Base-by-base conservation (phyloP, 1,140 invertebrate genomes). In the Panagrolaimus sp. region DNA sequence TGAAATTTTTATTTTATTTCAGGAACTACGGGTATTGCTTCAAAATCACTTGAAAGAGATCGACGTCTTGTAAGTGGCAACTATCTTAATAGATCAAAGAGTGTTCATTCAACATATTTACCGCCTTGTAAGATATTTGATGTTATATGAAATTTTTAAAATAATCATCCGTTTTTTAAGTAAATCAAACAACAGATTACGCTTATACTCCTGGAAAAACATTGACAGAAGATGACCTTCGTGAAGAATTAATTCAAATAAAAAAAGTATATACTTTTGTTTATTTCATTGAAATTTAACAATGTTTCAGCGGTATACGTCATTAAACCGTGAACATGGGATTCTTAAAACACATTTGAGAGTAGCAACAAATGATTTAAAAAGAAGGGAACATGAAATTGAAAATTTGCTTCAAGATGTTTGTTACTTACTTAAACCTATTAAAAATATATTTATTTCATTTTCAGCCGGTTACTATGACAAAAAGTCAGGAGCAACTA, bases 401-500 rank as follows among this genome's bases (percentile, higher is more conserved):
- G 51, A 57, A 25, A 57, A 57, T 16, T 57, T 57, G 27, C 27
- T 57, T 14, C 13, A n/a, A n/a, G 51, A 57, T 57, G 51, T 57
- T 11, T 8, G 51, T 57, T 57, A 11, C n/a, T 57, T n/a, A n/a
- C n/a, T n/a, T n/a, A n/a, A n/a, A n/a, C n/a, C n/a, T n/a, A n/a
- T n/a, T n/a, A n/a, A n/a, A n/a, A n/a, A n/a, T n/a, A n/a, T n/a
- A n/a, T n/a, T n/a, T n/a, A n/a, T n/a, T n/a, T n/a, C n/a, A n/a
- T n/a, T 57, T 57, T 57, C 4, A 57, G 51, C 51, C 51, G 20
- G 20, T 57, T 16, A 57, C 51, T 25, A 57, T 25, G 27, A 57
- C 51, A 4, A 69, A 69, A 43, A 69, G 66, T 23, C 64, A 69
- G 42, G 64, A 65, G 45, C 57, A 48, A 38, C 11, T 69, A 11